Base-by-base conservation (phyloP, 2,888 invertebrate genomes). In the Caenorhabditis auriculariae region DNA sequence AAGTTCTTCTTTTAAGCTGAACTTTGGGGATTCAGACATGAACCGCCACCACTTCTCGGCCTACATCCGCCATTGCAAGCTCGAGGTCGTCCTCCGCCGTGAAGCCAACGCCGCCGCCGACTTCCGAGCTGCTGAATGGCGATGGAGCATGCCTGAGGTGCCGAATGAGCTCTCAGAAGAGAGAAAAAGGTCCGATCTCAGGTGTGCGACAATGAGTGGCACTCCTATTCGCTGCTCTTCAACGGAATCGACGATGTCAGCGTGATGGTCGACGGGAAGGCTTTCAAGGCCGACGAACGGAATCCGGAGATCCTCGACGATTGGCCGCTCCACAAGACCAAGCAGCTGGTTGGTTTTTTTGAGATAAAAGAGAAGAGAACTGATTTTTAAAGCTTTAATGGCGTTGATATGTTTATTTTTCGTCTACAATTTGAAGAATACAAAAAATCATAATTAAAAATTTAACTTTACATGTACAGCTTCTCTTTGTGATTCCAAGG, bases 271-370 rank as follows among this genome's bases (percentile, higher is more conserved):
- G 80, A 80, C 47, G 80, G 80, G 43, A 64, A 70, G 54, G 50
- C 42, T 28, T 74, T 77, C 61, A 66, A 68, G 44, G 63, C 84
- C 49, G 88, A 87, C 75, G 87, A 89, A 80, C 88, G 89, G 81
- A 93, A 92, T 74, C 93, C 94, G 0, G 95, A 96, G 84, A 91
- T 98, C 45, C 92, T 98, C 81, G 96, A 98, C 82, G 98, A 98
- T 85, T 96, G 95, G 95, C 95, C 96, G 1, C 86, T 98, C 41
- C 96, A 96, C 83, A 92, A 93, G 7, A 91, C 94, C 0, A 91
- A 91, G 75, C 92, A 90, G 1, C 92, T 56, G 24, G 67, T 72
- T 24, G 38, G 67, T 39, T 23, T 39, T 6, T 19, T 21, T n/a
- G 24, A n/a, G n/a, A 39, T 15, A 9, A n/a, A 46, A 21, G 15